Evolutionary conservation across 2,888 invertebrate genomes (phyloP), one percentile per base, ranked within the genome.

Genomic region (Conops quadrifasciatus): DNA sequence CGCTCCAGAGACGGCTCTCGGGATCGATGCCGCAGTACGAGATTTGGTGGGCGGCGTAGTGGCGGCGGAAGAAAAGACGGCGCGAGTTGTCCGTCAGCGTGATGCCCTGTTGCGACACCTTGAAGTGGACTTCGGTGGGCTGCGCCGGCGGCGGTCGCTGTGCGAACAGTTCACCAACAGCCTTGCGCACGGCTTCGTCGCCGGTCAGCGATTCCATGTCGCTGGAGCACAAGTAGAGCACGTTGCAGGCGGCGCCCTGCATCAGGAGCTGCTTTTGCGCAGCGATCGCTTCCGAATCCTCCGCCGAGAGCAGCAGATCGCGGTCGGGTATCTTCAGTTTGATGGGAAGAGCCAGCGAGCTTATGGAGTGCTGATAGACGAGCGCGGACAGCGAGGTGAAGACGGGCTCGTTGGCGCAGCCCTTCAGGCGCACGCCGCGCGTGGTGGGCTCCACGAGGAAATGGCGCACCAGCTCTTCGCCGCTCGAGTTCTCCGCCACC

Each of bases 351-450:
- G 98, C 97, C 85, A 99, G 89, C n/a, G 94, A 93, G 76, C 95
- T 97, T 73, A 98, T 92, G 2, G 97, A 97, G 87, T 99, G 98
- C 83, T 98, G 98, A 87, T 98, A 98, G 36, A 99, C 97, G 72
- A 99, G 89, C 0, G 98, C 98, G 1, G 98, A 97, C 9, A 99
- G 89, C 26, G 97, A 97, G 79, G 95, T 94, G 88, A 99, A 99
- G 0, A 97, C 96, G 0, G 98, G 98, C 84, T 99, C 98, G 83
- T 97, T 96, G 75, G 92, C 90, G 83, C 96, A 97, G 59, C 98
- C 97, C 83, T 97, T 94, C 73, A 99, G 89, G 59, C 96, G 90
- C 70, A 99, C 98, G 68, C 98, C 98, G 76, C 96, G 91, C n/a
- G 95, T 92, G 16, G 97, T 96, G 4, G 97, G 97, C 85, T 99